Base-by-base conservation (phyloP, 1,140 invertebrate species). In the Sitodiplosis mosellana region DNA sequence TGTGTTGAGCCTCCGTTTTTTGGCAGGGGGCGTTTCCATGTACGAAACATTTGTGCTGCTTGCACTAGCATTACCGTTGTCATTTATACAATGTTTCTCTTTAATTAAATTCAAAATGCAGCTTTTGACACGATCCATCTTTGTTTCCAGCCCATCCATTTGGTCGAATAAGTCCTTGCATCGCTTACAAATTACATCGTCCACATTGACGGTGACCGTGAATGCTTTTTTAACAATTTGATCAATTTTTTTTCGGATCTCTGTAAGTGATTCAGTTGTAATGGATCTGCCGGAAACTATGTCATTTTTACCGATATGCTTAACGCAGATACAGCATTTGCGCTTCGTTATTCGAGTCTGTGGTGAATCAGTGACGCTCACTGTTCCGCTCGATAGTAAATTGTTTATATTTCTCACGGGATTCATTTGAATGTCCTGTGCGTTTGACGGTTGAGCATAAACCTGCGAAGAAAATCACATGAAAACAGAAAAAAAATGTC, bases 381-480 rank as follows among this genome's bases (percentile, higher is more conserved):
- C 62, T 22, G 61, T 59, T 36, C 61, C 62, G 54, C 62, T 64
- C 38, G 55, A 59, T 4, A 63, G 55, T 53, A 64, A 55, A 56
- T 62, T 64, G 51, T 63, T 63, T 47, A 64, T 63, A 55, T 64
- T 64, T 50, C 59, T 58, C 40, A 60, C 62, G 37, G 60, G 54
- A 52, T 50, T 46, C 46, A 50, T 50, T 44, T 50, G 45, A 14
- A 33, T 46, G 17, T 46, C 44, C 14, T 50, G 45, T 34, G 5
- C 15, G 15, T 6, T 40, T 7, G 27, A 17, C 18, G 27, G 47
- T 14, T 37, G 41, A 14, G 38, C 38, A 18, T 47, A 41, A 15
- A 50, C 45, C 49, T 47, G 44, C 18, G 47, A 27, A 27, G 27
- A 27, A 10, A 27, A 27, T 27, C 10, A 27, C 10, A 27, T 27